These are phyloP conservation scores for Apamea epomidion DNA, from an alignment of 2,888 invertebrate genomes.

Conservation along the genomic window DNA sequence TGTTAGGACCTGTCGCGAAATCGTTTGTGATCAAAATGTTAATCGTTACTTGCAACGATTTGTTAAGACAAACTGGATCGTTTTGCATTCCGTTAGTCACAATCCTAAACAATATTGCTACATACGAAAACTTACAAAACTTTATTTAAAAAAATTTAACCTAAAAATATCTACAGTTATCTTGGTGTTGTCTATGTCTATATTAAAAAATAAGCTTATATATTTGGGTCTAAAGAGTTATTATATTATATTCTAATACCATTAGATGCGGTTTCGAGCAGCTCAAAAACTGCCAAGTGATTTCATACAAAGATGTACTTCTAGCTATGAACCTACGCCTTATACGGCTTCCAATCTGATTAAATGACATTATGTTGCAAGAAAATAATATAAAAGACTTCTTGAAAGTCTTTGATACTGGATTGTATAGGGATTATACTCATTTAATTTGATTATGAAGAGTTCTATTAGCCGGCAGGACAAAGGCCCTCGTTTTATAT, in stretches of 20 bases:
- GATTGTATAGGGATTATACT: background rate
- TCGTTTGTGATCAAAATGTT: background rate
- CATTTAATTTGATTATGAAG: background rate
- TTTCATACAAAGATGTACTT: background rate
- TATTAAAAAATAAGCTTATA: background rate
- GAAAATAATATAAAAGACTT: background rate
- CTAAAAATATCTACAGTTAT: background rate
- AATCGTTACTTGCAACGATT: background rate
- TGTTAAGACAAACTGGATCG: background rate
- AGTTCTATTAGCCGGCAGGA: background rate
- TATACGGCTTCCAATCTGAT: background rate
- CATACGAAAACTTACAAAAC: background rate
- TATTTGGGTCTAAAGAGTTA: background rate
- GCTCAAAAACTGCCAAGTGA: background rate
- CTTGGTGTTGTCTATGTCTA: background rate
- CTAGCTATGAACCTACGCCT: background rate
- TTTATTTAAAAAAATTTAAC: too few species aligned
- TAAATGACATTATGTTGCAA: background rate
- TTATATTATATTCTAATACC: background rate
- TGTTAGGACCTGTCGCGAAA: background rate
- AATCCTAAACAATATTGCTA: too few species aligned
- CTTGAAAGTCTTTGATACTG: background rate
- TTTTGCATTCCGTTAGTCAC: background rate
- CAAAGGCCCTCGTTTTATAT: background rate
- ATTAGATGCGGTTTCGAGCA: background rate